phyloP scores from a whole-genome alignment of 2,888 invertebrate genomes.

The Hyles lineata region DNA sequence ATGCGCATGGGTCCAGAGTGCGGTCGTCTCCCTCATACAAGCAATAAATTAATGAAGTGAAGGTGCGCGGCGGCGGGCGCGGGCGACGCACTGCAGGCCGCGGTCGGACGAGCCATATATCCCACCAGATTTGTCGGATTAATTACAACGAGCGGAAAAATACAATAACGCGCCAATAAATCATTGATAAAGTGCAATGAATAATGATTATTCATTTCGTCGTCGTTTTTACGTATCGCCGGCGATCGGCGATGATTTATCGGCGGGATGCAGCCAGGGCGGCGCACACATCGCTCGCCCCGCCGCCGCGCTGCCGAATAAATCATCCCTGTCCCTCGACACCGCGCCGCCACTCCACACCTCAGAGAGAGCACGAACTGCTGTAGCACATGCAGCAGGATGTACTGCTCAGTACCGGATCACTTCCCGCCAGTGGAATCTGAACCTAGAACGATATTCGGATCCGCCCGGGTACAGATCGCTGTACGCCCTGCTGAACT shows the following conservation, averaged over 20 bases:
- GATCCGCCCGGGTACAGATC: neutral
- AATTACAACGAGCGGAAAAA: conserved; percentile 65
- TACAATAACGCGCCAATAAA: conserved; percentile 70
- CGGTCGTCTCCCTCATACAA: no score
- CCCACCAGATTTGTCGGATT: conserved; percentile 61
- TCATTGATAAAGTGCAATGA: conserved; percentile 70
- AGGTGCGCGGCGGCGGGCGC: neutral
- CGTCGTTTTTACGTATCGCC: conserved; percentile 54
- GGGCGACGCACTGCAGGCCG: neutral
- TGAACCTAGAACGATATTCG: no score
- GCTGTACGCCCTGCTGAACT: neutral
- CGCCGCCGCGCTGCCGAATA: neutral
- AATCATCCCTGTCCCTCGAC: no score
- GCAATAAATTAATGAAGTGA: neutral
- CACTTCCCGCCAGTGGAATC: no score
- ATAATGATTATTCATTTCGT: conserved; percentile 67
- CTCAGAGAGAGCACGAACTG: no score
- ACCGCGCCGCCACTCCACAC: neutral
- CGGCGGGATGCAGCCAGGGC: conserved; percentile 34
- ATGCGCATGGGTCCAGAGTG: no score
- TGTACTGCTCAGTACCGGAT: no score
- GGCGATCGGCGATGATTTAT: conserved; percentile 44
- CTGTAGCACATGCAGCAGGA: no score
- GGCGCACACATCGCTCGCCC: conserved; percentile 29
- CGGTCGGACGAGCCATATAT: conserved; percentile 46